Percentiles rank a stretch among this genome's conserved stretches.
These are phyloP conservation scores for Lepilemur septentrionalis DNA, from an alignment of 2,797 vertebrate genomes.

Conservation along the genomic window DNA sequence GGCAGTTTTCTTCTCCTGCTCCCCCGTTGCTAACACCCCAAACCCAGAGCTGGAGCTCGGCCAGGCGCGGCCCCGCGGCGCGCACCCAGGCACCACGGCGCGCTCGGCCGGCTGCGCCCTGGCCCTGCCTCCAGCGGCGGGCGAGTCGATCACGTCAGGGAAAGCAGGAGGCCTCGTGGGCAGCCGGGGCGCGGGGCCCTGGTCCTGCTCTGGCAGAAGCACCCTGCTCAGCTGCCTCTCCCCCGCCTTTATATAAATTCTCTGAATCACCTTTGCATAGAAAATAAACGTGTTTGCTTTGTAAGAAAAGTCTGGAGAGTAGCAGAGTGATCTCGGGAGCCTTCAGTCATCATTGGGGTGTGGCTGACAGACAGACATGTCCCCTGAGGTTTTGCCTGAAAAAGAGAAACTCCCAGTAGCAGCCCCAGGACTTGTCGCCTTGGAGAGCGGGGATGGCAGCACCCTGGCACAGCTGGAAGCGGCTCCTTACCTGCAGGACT, in stretches of 20 bases:
- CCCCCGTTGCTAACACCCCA: background rate
- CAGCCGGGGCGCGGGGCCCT: background rate
- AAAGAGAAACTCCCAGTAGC: background rate
- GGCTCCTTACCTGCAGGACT: background rate
- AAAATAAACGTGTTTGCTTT: slow-evolving; percentile 81
- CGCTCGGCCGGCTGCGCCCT: background rate
- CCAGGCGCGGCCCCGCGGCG: background rate
- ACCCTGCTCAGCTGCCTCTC: slow-evolving; percentile 30
- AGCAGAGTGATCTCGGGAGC: background rate
- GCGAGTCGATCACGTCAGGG: background rate
- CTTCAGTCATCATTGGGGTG: background rate
- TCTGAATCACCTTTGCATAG: slow-evolving; percentile 79
- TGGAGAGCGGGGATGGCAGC: no score
- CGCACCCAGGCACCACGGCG: background rate
- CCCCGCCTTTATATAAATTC: slow-evolving; percentile 75
- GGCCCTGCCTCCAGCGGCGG: background rate
- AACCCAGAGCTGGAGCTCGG: slow-evolving; percentile 11
- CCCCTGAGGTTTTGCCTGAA: background rate
- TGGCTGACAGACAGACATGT: background rate
- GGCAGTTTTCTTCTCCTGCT: slow-evolving; percentile 64
- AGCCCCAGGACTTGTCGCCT: background rate
- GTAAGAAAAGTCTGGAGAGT: slow-evolving; percentile 75
- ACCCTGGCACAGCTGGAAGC: background rate
- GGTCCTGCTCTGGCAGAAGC: background rate
- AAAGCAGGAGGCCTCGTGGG: background rate